Evolutionary conservation across 2,888 invertebrate genomes (phyloP).

Genomic region (Dryadula phaetusa): DNA sequence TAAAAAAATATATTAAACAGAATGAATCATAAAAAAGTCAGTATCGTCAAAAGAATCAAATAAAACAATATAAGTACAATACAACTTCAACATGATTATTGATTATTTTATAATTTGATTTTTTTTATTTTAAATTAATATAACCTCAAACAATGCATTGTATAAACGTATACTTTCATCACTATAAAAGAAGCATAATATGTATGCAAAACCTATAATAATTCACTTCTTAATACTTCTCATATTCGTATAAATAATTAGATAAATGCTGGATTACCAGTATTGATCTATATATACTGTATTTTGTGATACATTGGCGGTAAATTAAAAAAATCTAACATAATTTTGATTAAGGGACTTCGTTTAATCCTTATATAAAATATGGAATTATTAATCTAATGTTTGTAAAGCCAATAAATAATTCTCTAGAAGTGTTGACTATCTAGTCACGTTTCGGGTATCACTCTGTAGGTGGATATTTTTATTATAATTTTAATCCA

Average conservation of each 20-base stretch:
- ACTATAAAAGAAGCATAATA: neutral
- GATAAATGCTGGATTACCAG: neutral
- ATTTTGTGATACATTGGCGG: slow-evolving; percentile 4
- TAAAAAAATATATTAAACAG: neutral
- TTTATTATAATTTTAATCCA: no score
- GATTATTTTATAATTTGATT: neutral
- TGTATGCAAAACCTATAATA: neutral
- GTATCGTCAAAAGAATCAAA: neutral
- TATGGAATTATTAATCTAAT: neutral
- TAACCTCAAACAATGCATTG: neutral
- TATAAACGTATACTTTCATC: neutral
- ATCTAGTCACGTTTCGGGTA: neutral
- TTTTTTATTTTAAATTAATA: neutral
- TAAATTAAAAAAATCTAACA: neutral
- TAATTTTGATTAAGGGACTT: neutral
- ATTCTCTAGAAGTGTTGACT: neutral
- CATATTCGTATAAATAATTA: neutral
- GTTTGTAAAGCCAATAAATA: neutral
- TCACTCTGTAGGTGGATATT: no score
- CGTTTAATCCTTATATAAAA: neutral
- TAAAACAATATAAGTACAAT: slow-evolving; percentile 8
- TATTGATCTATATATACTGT: neutral
- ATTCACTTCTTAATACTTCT: slow-evolving; percentile 15
- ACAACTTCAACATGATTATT: slow-evolving; percentile 1
- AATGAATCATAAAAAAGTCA: neutral